These are phyloP conservation scores for Serilophus lunatus DNA, from an alignment of 2,113 vertebrate genomes.

Conservation along the genomic window DNA sequence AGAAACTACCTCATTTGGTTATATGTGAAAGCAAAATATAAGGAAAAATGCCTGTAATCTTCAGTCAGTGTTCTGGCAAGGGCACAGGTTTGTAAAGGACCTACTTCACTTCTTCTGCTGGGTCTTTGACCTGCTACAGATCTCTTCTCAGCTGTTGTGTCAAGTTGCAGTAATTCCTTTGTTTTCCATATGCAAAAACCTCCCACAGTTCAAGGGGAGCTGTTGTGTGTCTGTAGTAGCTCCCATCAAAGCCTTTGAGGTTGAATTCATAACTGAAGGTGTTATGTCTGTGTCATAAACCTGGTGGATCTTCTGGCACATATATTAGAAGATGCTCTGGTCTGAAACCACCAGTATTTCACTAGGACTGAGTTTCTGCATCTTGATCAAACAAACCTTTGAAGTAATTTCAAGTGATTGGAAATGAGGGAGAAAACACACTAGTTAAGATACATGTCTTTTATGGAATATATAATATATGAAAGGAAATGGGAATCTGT, in stretches of 20 bases:
- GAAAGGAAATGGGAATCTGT: conserved; percentile 60
- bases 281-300: background rate
- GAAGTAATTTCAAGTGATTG: conserved; percentile 25
- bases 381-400: background rate
- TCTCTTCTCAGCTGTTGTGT: background rate
- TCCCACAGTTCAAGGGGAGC: background rate
- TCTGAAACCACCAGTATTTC: background rate
- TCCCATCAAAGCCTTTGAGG: background rate
- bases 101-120: background rate
- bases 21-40: background rate
- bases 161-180: background rate
- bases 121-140: background rate
- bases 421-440: background rate
- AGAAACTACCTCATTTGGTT: background rate
- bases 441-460: conserved; percentile 44
- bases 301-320: background rate
- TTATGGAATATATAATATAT: conserved; percentile 38
- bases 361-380: background rate
- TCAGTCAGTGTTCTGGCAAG: background rate
- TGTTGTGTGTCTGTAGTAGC: background rate
- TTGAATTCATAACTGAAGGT: background rate
- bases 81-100: background rate
- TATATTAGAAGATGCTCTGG: background rate
- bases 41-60: background rate
- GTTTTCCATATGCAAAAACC: background rate